Evolutionary conservation across 2,113 vertebrate species (phyloP).

Genomic region (Erinaceus europaeus): DNA sequence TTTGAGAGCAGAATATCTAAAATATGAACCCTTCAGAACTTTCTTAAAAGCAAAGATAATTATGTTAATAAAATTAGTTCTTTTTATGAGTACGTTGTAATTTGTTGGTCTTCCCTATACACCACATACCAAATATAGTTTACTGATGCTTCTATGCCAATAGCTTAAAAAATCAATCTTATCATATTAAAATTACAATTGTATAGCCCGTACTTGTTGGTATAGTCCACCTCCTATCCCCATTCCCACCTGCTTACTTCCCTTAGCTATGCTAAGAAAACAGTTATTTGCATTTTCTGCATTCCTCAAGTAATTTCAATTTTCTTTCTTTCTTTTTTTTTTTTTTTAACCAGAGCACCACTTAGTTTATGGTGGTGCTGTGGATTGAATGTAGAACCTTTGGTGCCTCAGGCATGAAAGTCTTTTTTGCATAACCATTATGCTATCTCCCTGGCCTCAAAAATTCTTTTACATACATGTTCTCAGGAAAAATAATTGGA

Average conservation of each 20-base stretch:
- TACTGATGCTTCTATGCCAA: background rate
- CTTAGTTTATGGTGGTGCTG: too few relatives aligned
- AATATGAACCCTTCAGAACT: background rate
- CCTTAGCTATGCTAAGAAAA: background rate
- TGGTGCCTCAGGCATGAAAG: too few relatives aligned
- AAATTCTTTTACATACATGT: background rate
- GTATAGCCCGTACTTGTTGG: background rate
- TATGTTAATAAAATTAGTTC: background rate
- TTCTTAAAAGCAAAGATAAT: background rate
- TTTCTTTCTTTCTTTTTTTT: too few relatives aligned
- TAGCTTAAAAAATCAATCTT: background rate
- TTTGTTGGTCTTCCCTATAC: background rate
- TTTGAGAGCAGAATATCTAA: background rate
- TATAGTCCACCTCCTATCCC: background rate
- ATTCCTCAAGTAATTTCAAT: conserved; percentile 13
- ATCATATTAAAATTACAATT: background rate
- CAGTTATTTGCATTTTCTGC: background rate
- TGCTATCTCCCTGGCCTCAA: too few relatives aligned
- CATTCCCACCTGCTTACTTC: background rate
- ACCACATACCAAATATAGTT: background rate
- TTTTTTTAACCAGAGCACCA: too few relatives aligned
- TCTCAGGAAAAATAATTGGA: background rate
- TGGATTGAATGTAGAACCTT: too few relatives aligned
- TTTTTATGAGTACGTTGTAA: conserved; percentile 1
- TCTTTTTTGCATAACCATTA: too few relatives aligned